Evolutionary conservation across 2,113 vertebrate species (phyloP).

Genomic region (Cephalopholis sonnerati): DNA sequence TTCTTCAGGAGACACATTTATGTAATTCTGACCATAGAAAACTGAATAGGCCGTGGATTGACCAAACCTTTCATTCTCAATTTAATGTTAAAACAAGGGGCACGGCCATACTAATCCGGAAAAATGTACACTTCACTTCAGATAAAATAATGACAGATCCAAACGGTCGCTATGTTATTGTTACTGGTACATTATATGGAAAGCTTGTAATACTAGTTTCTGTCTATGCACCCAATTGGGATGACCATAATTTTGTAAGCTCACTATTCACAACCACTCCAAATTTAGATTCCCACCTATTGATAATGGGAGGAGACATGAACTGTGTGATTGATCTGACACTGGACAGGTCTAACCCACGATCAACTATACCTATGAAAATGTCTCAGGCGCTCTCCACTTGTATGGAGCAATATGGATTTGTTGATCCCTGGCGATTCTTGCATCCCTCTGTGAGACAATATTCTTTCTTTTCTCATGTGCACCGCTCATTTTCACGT

Average conservation of each 20-base stretch:
- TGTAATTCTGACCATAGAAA: background rate
- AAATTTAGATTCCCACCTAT: background rate
- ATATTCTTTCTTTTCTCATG: background rate
- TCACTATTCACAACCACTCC: background rate
- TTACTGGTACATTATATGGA: background rate
- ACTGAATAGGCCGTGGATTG: background rate
- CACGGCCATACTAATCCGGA: background rate
- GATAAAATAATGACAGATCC: background rate
- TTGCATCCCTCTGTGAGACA: background rate
- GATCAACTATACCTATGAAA: background rate
- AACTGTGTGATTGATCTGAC: background rate
- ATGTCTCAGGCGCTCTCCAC: background rate
- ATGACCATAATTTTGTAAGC: background rate
- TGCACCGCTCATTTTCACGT: background rate
- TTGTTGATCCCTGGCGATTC: background rate
- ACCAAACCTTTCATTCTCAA: background rate
- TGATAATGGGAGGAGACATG: slow-evolving; percentile 24
- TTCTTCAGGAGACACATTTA: background rate
- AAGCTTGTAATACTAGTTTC: background rate
- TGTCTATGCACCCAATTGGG: slow-evolving; percentile 17
- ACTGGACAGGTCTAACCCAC: background rate
- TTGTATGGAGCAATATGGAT: background rate
- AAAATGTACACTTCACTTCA: background rate
- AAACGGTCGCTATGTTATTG: background rate
- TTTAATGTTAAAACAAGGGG: slow-evolving; percentile 5